Conservation (phyloP, 2,888 invertebrate genomes). For the Phengaris arion region DNA sequence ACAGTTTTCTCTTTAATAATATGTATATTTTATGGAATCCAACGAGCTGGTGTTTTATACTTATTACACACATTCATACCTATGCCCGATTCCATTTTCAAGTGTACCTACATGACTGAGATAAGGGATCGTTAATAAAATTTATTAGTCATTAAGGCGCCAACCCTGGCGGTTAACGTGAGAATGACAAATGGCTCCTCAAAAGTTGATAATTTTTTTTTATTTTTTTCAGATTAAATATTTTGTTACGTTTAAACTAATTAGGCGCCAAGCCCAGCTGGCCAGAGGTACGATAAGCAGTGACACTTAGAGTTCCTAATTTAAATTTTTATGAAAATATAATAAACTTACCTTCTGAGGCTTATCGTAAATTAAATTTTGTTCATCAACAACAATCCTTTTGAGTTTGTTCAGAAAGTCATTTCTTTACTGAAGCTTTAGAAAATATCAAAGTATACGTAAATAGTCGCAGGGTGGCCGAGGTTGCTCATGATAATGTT, state of each 20-base stretch:
- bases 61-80: not conserved
- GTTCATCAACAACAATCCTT: not conserved
- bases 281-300: constrained; percentile 14
- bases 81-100: not conserved
- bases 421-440: not conserved
- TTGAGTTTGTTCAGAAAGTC: not conserved
- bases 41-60: not conserved
- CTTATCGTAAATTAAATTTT: constrained; percentile 15
- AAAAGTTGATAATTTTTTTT: constrained; percentile 2
- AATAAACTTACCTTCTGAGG: constrained; percentile 13
- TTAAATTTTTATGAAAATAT: constrained; percentile 21
- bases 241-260: constrained; percentile 26
- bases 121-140: constrained; percentile 22
- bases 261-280: constrained; percentile 26
- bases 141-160: constrained; percentile 21
- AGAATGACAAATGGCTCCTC: constrained; percentile 27
- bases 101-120: not conserved
- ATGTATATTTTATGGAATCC: not conserved
- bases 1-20: too few relatives aligned
- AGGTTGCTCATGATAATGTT: too few relatives aligned
- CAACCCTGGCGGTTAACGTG: constrained; percentile 24
- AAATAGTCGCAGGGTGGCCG: not conserved
- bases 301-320: constrained; percentile 21
- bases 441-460: not conserved
- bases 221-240: constrained; percentile 25